phyloP scores from a whole-genome alignment of 2,797 vertebrate species.

The Sebastes vulpes region DNA sequence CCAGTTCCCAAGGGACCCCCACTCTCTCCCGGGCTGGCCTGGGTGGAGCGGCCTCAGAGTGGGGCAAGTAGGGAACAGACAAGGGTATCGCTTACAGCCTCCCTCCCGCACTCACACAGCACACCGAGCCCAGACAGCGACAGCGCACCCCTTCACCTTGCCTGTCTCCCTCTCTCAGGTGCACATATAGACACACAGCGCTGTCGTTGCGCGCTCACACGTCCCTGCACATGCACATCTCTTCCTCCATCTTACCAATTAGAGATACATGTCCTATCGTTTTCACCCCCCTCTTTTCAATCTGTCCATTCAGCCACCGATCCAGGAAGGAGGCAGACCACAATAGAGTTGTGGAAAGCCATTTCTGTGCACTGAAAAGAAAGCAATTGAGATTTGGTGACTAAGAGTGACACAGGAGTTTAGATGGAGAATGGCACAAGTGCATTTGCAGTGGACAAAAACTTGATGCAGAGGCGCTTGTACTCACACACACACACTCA shows the following conservation, averaged over 20 bases:
- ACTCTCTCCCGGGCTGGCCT: conserved; percentile 87
- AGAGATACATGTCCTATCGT: conserved; percentile 76
- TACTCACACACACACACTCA: neutral
- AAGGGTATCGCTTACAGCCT: conserved; percentile 90
- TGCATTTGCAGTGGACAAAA: conserved; percentile 41
- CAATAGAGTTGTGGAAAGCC: conserved; percentile 78
- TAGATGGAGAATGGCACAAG: conserved; percentile 49
- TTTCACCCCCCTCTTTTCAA: conserved; percentile 69
- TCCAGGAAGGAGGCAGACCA: conserved; percentile 53
- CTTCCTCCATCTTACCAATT: conserved; percentile 72
- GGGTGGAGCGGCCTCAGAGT: conserved; percentile 88
- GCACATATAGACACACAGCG: conserved; percentile 48
- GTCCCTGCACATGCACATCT: conserved; percentile 32
- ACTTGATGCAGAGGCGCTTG: neutral
- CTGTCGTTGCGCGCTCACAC: conserved; percentile 18
- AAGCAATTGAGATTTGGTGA: conserved; percentile 65
- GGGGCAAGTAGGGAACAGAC: conserved; percentile 88
- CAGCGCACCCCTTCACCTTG: conserved; percentile 52
- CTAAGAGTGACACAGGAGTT: conserved; percentile 59
- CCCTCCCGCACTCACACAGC: conserved; percentile 56
- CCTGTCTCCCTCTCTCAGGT: conserved; percentile 37
- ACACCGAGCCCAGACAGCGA: conserved; percentile 67
- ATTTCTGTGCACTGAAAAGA: conserved; percentile 68
- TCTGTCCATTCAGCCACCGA: conserved; percentile 55
- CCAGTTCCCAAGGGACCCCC: conserved; percentile 88